Base-by-base conservation (phyloP, 2,888 invertebrate genomes). In the Cecidostiba fungosa region DNA sequence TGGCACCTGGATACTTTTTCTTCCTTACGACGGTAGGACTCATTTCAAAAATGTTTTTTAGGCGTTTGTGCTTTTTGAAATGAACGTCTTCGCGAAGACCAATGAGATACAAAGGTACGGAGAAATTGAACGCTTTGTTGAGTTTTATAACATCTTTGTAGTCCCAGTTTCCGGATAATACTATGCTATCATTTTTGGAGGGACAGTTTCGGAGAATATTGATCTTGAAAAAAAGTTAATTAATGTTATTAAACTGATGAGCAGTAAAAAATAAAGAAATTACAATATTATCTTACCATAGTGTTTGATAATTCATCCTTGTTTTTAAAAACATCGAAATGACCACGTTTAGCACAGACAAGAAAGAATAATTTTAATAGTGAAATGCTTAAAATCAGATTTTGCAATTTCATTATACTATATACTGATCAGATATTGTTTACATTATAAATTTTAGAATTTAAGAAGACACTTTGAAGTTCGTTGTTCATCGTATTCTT, bases 21-120 rank as follows among this genome's bases (percentile, higher is more conserved):
- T 83, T 83, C 0, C 62, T 70, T n/a, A 77, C 12, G 12, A 77
- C 39, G 1, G 12, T 8, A 2, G 1, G 0, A 2, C 2, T 29
- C 59, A 83, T 59, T 43, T 43, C 26, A 23, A 32, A 83, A 14
- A 83, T 43, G 6, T 77, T 43, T 50, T 72, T 70, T 2, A 83
- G 29, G 10, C 83, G 83, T 16, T 59, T 77, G 59, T 83, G 77
- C 10, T n/a, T 77, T 16, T n/a, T 16, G n/a, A 59, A 83, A 59
- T 70, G 43, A n/a, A 8, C 4, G 36, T 83, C 72, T 50, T 77
- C 54, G 43, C 23, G 26, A 3, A 82, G 1, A 2, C 82, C 82
- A 5, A 82, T 16, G n/a, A n/a, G 14, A 12, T 50, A 39, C 0
- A 82, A 36, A n/a, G 82, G 43, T 12, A 50, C 26, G 4, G n/a